phyloP scores from a whole-genome alignment of 1,140 invertebrate species.

The Macrosteles quadrilineatus region DNA sequence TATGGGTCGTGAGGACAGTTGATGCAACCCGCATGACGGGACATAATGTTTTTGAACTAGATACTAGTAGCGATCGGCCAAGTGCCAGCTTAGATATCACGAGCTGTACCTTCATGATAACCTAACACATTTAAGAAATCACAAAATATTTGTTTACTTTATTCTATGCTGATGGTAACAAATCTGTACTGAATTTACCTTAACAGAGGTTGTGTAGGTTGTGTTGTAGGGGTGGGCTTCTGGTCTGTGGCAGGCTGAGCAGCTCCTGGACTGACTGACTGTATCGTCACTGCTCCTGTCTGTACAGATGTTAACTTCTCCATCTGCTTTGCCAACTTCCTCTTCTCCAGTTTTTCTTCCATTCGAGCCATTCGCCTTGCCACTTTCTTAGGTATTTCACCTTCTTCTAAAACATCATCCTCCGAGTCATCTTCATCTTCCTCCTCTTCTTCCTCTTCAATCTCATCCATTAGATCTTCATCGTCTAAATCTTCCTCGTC shows the following conservation, averaged over 20 bases:
- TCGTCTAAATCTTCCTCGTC: constrained; percentile 46
- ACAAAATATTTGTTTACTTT: neutral
- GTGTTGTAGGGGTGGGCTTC: neutral
- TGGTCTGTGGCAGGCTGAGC: neutral
- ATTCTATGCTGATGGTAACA: neutral
- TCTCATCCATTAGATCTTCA: constrained; percentile 33
- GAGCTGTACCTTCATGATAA: too few relatives aligned
- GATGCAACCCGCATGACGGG: too few relatives aligned
- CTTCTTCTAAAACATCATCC: constrained; percentile 41
- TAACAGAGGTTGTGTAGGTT: constrained; percentile 7
- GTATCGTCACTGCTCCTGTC: neutral
- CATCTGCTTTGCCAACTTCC: constrained; percentile 34
- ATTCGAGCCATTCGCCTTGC: constrained; percentile 29
- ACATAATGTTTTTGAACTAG: too few relatives aligned
- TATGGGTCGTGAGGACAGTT: too few relatives aligned
- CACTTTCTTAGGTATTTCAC: constrained; percentile 30
- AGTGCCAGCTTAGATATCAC: too few relatives aligned
- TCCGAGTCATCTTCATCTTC: constrained; percentile 46
- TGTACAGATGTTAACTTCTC: constrained; percentile 3
- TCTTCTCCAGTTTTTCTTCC: constrained; percentile 33
- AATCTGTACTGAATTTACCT: constrained; percentile 1
- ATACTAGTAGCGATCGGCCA: too few relatives aligned
- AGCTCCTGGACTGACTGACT: neutral
- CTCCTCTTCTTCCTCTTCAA: constrained; percentile 40
- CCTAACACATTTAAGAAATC: too few relatives aligned